These are phyloP conservation scores for Emys orbicularis DNA, from an alignment of 2,797 vertebrate genomes.

Conservation along the genomic window DNA sequence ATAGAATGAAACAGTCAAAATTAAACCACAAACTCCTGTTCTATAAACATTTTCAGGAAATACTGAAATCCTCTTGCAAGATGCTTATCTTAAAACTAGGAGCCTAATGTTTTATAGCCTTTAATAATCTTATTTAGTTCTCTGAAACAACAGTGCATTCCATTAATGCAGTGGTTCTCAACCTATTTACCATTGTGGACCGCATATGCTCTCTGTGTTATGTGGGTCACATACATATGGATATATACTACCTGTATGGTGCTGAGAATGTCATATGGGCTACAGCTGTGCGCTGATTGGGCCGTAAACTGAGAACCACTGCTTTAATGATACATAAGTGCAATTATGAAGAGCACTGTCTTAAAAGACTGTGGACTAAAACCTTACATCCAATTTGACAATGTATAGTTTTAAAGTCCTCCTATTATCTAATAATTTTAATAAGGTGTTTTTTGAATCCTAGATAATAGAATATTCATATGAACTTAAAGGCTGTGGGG, in stretches of 20 bases:
- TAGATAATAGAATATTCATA: not conserved
- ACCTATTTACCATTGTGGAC: too few species aligned
- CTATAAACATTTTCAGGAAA: slow-evolving; percentile 73
- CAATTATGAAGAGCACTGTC: slow-evolving; percentile 27
- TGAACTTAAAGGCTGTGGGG: not conserved
- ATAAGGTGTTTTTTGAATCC: not conserved
- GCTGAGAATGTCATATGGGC: too few species aligned
- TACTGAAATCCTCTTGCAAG: slow-evolving; percentile 67
- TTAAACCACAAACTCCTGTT: slow-evolving; percentile 61
- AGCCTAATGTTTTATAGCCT: slow-evolving; percentile 62
- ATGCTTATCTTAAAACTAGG: slow-evolving; percentile 67
- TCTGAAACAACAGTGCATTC: slow-evolving; percentile 34
- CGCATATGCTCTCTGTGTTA: too few species aligned
- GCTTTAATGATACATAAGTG: not conserved
- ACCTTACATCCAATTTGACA: rapidly evolving
- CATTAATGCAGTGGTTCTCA: not conserved
- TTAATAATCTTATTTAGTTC: slow-evolving; percentile 50
- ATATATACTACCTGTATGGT: too few species aligned
- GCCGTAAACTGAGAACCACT: too few species aligned
- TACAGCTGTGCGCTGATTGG: too few species aligned
- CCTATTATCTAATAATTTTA: not conserved
- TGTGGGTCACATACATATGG: too few species aligned
- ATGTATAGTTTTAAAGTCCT: not conserved
- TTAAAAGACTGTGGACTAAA: slow-evolving; percentile 43
- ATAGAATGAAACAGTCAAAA: slow-evolving; percentile 48